phyloP scores from a whole-genome alignment of 2,797 vertebrate species.

The Gallinago stenura region DNA sequence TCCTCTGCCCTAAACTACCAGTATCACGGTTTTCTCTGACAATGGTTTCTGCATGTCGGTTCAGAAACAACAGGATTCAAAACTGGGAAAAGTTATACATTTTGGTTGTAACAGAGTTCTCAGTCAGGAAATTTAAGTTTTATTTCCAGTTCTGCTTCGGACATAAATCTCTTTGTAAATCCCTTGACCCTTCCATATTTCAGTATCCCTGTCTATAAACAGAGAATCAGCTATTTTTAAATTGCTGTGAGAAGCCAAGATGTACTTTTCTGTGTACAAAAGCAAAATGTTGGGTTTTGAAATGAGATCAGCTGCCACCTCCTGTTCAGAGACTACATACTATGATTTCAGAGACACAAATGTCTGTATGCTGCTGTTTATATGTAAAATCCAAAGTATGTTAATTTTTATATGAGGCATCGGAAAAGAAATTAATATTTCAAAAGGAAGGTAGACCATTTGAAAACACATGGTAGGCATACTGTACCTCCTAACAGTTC shows the following conservation, averaged over 20 bases:
- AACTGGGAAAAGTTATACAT: background rate
- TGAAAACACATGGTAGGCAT: background rate
- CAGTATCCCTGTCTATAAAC: background rate
- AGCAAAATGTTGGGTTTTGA: background rate
- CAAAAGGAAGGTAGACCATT: background rate
- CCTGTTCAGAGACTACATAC: background rate
- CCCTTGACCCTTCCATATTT: background rate
- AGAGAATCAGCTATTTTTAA: background rate
- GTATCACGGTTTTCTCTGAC: background rate
- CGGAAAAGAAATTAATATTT: background rate
- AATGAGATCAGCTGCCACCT: background rate
- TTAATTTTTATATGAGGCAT: background rate
- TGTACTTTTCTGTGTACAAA: background rate
- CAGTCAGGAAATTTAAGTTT: background rate
- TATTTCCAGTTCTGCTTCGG: background rate
- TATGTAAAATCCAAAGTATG: background rate
- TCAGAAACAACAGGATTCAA: background rate
- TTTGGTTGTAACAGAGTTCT: background rate
- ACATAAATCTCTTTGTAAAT: background rate
- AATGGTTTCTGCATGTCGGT: background rate
- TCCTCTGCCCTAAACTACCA: background rate
- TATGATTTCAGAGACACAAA: background rate
- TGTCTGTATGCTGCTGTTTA: background rate
- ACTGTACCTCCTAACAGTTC: background rate
- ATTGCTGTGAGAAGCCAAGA: background rate